A percentile compares a stretch with the other conserved stretches of the same genome.
Conservation (phyloP, 2,888 invertebrate species). For the Camponotus fellah region DNA sequence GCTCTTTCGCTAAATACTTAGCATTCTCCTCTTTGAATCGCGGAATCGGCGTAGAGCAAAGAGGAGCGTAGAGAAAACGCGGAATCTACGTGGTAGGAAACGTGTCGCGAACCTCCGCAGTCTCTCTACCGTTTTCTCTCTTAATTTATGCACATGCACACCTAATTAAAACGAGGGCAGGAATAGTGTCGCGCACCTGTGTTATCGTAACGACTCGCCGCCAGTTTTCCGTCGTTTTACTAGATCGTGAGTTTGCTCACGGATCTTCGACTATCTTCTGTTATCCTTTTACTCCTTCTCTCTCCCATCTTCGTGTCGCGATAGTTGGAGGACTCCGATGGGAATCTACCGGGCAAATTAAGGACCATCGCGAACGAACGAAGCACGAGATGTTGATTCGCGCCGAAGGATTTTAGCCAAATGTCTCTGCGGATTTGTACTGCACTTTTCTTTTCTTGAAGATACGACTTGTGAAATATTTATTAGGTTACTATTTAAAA, state of each 20-base stretch:
- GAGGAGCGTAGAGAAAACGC: neutral
- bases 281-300: neutral
- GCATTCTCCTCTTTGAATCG: neutral
- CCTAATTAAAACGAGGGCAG: slow-evolving; percentile 71
- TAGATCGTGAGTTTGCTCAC: slow-evolving; percentile 55
- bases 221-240: slow-evolving; percentile 67
- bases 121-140: slow-evolving; percentile 40
- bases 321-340: slow-evolving; percentile 35
- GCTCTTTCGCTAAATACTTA: slow-evolving; percentile 28
- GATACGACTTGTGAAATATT: neutral
- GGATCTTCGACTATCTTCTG: slow-evolving; percentile 24
- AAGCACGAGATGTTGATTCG: neutral
- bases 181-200: slow-evolving; percentile 65
- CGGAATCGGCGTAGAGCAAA: neutral
- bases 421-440: too few relatives aligned
- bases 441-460: neutral
- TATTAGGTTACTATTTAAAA: neutral
- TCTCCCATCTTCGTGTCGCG: slow-evolving; percentile 5
- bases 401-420: slow-evolving; percentile 1
- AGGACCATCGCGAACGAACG: neutral
- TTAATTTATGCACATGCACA: slow-evolving; percentile 70
- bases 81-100: slow-evolving; percentile 35
- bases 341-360: slow-evolving; percentile 8
- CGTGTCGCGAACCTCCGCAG: slow-evolving; percentile 49
- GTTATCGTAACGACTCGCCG: slow-evolving; percentile 65